A percentile compares a stretch with the other conserved stretches of the same genome.
Evolutionary conservation across 2,113 vertebrate genomes (phyloP).

Genomic region (Mormoops blainvillei): DNA sequence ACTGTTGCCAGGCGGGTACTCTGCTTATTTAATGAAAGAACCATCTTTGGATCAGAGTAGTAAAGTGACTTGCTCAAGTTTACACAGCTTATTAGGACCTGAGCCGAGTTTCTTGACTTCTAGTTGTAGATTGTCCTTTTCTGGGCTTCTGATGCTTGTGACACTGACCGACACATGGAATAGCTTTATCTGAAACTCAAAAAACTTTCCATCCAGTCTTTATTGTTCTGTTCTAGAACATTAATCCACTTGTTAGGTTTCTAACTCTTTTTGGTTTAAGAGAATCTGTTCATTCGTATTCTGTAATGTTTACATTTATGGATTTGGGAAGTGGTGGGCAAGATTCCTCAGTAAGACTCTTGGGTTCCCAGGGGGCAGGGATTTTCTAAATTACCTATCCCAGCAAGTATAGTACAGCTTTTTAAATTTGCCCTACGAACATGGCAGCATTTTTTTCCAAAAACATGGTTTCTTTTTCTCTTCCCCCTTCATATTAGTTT

Average conservation of each 20-base stretch:
- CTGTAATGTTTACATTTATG: not conserved
- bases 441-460: not conserved
- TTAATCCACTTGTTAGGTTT: not conserved
- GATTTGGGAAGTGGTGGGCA: not conserved
- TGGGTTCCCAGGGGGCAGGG: not conserved
- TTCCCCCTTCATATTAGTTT: not conserved
- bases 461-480: not conserved
- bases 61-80: not conserved
- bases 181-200: not conserved
- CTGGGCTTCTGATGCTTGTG: not conserved
- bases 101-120: not conserved
- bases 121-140: not conserved
- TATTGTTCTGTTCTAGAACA: not conserved
- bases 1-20: not conserved
- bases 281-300: not conserved
- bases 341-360: not conserved
- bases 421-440: not conserved
- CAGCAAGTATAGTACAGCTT: not conserved
- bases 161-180: not conserved
- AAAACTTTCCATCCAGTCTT: not conserved
- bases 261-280: not conserved
- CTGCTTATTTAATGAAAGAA: not conserved
- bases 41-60: not conserved
- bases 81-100: not conserved
- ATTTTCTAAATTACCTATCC: not conserved